Evolutionary conservation across 2,113 vertebrate genomes (phyloP).

Genomic region (Bufo bufo): DNA sequence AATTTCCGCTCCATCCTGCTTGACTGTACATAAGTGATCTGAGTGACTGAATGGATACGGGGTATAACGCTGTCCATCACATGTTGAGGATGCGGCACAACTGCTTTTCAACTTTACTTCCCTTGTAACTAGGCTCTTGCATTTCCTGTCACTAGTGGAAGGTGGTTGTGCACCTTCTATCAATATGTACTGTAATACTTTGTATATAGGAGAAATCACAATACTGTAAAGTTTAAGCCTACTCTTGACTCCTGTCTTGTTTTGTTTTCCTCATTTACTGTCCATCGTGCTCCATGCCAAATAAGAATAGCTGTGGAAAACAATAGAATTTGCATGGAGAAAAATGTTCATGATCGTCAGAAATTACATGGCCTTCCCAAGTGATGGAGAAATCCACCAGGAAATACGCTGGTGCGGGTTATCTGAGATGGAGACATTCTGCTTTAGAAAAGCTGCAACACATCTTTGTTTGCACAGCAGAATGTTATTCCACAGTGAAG

Average conservation of each 20-base stretch:
- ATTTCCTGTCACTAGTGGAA: slow-evolving; percentile 58
- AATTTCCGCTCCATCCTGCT: background rate
- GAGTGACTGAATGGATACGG: background rate
- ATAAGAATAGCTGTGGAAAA: background rate
- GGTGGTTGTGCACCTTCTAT: slow-evolving; percentile 75
- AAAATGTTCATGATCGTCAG: background rate
- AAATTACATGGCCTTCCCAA: too few relatives aligned
- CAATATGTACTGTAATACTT: slow-evolving; percentile 89
- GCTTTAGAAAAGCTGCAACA: too few relatives aligned
- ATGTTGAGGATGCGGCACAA: background rate
- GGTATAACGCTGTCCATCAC: background rate
- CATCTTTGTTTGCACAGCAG: too few relatives aligned
- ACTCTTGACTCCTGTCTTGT: slow-evolving; percentile 73
- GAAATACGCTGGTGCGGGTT: too few relatives aligned
- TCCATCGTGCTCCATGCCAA: background rate
- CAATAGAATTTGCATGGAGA: background rate
- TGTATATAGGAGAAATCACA: slow-evolving; percentile 87
- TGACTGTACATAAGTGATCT: slow-evolving; percentile 7
- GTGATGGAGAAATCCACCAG: too few relatives aligned
- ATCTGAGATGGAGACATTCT: too few relatives aligned
- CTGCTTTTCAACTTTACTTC: background rate
- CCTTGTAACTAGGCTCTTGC: slow-evolving; percentile 32
- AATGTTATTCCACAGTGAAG: too few relatives aligned
- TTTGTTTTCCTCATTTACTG: background rate
- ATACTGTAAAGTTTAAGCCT: slow-evolving; percentile 89